These are phyloP conservation scores for Lycodopsis pacificus DNA, from an alignment of 2,797 vertebrate genomes.

Conservation along the genomic window DNA sequence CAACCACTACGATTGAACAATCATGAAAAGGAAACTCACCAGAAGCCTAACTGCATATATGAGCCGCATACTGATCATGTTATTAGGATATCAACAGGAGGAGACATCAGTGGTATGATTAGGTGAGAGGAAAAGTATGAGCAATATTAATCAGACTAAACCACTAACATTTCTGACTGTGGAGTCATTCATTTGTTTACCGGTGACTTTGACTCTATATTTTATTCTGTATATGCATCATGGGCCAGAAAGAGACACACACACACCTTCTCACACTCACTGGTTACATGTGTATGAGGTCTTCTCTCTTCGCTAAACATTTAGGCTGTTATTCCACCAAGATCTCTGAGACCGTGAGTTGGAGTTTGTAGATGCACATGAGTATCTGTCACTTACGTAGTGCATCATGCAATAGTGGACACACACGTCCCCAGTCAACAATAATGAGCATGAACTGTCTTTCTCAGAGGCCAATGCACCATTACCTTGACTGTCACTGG, in stretches of 20 bases:
- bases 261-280: background rate
- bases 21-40: background rate
- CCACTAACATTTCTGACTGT: background rate
- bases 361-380: background rate
- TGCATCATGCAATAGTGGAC: background rate
- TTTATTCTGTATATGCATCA: conserved; percentile 31
- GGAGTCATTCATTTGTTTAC: conserved; percentile 28
- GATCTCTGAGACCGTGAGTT: background rate
- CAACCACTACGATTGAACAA: background rate
- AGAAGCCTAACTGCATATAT: background rate
- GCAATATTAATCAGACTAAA: background rate
- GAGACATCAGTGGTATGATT: background rate
- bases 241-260: background rate
- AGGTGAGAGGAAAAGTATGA: background rate
- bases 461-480: conserved; percentile 21
- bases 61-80: background rate
- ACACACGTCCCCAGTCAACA: background rate
- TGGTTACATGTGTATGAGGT: background rate
- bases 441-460: conserved; percentile 13
- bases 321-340: background rate
- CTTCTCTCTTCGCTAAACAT: background rate
- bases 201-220: conserved; percentile 27
- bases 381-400: background rate
- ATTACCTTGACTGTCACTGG: conserved; percentile 14
- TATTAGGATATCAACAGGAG: background rate